Evolutionary conservation across 2,797 vertebrate genomes (phyloP), one percentile per base, ranked within the genome.

Genomic region (Gambusia yucatana): DNA sequence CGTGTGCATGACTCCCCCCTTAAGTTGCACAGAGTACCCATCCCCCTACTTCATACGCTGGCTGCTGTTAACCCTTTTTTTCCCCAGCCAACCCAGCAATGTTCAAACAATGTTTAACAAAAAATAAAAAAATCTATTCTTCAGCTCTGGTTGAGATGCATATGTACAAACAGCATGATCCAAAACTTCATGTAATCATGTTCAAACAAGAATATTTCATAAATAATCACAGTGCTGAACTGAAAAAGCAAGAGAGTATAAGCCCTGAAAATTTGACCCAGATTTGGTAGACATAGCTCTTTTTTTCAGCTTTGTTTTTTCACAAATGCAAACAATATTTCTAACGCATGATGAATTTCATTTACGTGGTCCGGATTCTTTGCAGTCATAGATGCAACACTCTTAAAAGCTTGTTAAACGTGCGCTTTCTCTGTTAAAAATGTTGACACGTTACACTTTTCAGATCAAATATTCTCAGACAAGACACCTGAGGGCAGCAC

Each of bases 61-160:
- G 87, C 87, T 89, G 85, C 83, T 91, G 85, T 94, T 94, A 94
- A 94, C 93, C 91, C 93, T 14, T 70, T 69, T 89, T 84, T 75
- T 63, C 73, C 73, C 90, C 86, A 85, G 84, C 89, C 88, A 82
- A 87, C 61, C 69, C 82, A 88, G 86, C 90, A 86, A 89, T 33
- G 77, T 83, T 85, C 69, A 82, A 92, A 91, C 85, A 88, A 88
- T 69, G 75, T 57, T 76, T 57, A 71, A 59, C 90, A 91, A 87
- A 86, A 63, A 65, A 75, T 48, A 67, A 86, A 65, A 75, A 57
- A 67, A 86, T 84, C 67, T 72, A 72, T 77, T 84, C 76, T 85
- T 67, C 9, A 77, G 82, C 46, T 72, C 55, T 14, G 22, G 76
- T 63, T 61, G 13, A 75, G 41, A 16, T 79, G 75, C 80, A 78